Evolutionary conservation across 2,113 vertebrate genomes (phyloP), one percentile per base, ranked within the genome.

Genomic region (Psephotus haematonotus): DNA sequence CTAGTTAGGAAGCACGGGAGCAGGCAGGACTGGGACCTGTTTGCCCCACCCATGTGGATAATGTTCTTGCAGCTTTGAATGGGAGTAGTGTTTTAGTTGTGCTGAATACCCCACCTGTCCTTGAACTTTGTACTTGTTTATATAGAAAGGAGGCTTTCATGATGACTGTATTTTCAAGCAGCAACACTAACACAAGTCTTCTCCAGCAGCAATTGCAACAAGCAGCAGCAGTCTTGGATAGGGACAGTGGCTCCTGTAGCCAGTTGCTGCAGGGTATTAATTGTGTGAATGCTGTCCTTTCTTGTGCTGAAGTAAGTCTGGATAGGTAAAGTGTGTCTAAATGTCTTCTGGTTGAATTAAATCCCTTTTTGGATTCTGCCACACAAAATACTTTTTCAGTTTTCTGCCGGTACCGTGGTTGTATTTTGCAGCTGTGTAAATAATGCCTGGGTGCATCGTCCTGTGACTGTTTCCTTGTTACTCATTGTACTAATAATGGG

Each of bases 11-110:
- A 76, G 27, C 2, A 1, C 1, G 22, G 19, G 65, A 89, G 23
- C 67, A 59, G 39, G 43, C 20, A 37, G 17, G 46, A 50, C 37
- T 65, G 33, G 50, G 65, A 37, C 41, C 15, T 0, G 0, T 89
- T 91, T 86, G 33, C 39, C 31, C 14, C 24, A 8, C n/a, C 18
- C 22, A 6, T 12, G 5, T 3, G 41, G 39, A 27, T 41, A n/a
- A 41, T 2, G 5, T 55, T 82, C 62, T 41, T 77, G 49, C 28
- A 88, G 41, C 39, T 94, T n/a, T 60, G 47, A 75, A 80, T 6
- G 7, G 49, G n/a, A 80, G 15, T 25, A 69, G 69, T 41, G 52
- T 33, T 90, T 82, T 47, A 22, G 29, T 53, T 72, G 55, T 1
- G 8, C 49, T 67, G 18, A 82, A 62, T 46, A 25, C 13, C 28